phyloP scores from a whole-genome alignment of 2,797 vertebrate genomes.

The Lophotriccus pileatus region DNA sequence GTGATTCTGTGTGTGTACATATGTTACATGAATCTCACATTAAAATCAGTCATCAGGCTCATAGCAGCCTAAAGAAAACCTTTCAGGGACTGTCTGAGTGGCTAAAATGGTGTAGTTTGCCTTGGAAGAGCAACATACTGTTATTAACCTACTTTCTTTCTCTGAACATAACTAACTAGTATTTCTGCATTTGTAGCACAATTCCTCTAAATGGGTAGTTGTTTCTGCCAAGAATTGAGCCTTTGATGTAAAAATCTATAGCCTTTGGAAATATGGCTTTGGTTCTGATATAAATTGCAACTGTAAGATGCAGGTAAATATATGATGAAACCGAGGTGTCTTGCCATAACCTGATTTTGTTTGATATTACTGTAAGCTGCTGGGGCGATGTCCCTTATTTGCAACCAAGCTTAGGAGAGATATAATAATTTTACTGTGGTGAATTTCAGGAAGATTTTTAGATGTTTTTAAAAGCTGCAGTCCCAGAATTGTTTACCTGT shows the following conservation, averaged over 20 bases:
- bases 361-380: not conserved
- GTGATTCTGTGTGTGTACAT: not conserved
- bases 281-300: not conserved
- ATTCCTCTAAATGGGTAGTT: not conserved
- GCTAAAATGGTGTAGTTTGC: not conserved
- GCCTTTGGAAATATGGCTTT: constrained; percentile 12
- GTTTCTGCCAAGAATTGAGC: constrained; percentile 22
- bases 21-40: not conserved
- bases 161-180: not conserved
- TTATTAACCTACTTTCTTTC: not conserved
- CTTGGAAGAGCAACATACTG: not conserved
- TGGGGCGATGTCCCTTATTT: not conserved
- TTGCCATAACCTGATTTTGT: constrained; percentile 16
- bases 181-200: not conserved
- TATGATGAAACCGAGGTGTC: not conserved
- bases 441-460: not conserved
- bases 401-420: not conserved
- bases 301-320: not conserved
- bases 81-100: not conserved
- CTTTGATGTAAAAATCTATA: constrained; percentile 40
- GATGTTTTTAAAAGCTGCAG: not conserved
- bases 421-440: not conserved
- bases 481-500: not conserved
- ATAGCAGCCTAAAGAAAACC: not conserved
- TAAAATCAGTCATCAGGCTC: not conserved